Evolutionary conservation across 2,113 vertebrate genomes (phyloP).

Genomic region (Osmerus eperlanus): DNA sequence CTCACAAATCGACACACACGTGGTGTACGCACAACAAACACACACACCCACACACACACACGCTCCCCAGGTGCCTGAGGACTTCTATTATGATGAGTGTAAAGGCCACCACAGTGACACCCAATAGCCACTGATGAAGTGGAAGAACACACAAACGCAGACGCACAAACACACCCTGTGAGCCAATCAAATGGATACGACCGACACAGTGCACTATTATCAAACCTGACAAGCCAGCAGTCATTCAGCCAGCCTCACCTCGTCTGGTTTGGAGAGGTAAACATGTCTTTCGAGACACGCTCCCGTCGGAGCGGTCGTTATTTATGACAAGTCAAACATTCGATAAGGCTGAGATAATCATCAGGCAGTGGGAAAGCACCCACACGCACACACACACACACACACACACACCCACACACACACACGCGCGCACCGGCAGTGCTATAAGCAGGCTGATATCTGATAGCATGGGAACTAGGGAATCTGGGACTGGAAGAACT

Average conservation of each 20-base stretch:
- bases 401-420: neutral
- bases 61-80: too few species aligned
- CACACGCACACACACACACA: neutral
- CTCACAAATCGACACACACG: neutral
- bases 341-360: constrained; percentile 20
- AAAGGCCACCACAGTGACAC: too few species aligned
- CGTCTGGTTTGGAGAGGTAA: constrained; percentile 40
- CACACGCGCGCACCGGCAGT: neutral
- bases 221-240: constrained; percentile 17
- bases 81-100: too few species aligned
- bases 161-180: neutral
- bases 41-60: constrained; percentile 1
- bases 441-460: neutral
- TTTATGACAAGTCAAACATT: neutral
- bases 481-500: neutral
- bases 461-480: constrained; percentile 7
- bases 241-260: constrained; percentile 22
- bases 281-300: neutral
- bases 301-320: too few species aligned
- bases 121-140: neutral
- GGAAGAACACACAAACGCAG: neutral
- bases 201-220: too few species aligned
- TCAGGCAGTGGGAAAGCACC: neutral
- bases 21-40: neutral
- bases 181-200: too few species aligned